A percentile compares a stretch with the other conserved stretches of the same genome.
Evolutionary conservation across 1,140 invertebrate species (phyloP).

Genomic region (Formica selysi): DNA sequence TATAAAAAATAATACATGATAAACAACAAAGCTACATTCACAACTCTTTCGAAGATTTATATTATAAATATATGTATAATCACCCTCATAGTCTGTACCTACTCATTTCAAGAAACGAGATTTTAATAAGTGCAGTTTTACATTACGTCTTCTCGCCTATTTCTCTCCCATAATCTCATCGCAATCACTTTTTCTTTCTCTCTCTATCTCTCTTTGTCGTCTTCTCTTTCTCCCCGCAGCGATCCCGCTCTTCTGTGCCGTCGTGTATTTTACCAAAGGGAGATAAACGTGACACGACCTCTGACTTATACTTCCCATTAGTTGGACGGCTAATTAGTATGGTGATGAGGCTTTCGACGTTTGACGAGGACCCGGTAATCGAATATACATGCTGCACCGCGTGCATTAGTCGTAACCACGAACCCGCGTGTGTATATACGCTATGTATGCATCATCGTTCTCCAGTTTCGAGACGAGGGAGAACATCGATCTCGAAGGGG

Average conservation of each 20-base stretch:
- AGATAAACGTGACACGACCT: constrained; percentile 80
- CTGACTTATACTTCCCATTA: constrained; percentile 81
- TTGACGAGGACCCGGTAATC: constrained; percentile 79
- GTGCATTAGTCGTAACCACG: constrained; percentile 50
- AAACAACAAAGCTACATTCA: no score
- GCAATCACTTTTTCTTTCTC: not conserved
- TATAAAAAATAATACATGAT: not conserved
- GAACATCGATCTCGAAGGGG: constrained; percentile 62
- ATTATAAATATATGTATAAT: not conserved
- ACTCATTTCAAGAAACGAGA: constrained; percentile 7
- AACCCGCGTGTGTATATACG: constrained; percentile 19
- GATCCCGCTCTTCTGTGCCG: constrained; percentile 42
- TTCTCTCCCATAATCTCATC: constrained; percentile 30
- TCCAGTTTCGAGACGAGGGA: constrained; percentile 28
- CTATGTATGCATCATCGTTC: constrained; percentile 28
- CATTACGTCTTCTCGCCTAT: not conserved
- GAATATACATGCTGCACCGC: constrained; percentile 72
- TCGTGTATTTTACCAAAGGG: constrained; percentile 64
- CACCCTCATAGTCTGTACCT: not conserved
- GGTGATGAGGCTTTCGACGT: constrained; percentile 80
- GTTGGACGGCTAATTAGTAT: constrained; percentile 78
- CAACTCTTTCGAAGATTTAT: not conserved
- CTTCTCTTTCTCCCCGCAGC: not conserved
- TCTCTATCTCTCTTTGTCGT: not conserved
- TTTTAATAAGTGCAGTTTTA: constrained; percentile 23